These are phyloP conservation scores for Acestrorhynchus altus DNA, from an alignment of 2,797 vertebrate genomes.

Conservation along the genomic window DNA sequence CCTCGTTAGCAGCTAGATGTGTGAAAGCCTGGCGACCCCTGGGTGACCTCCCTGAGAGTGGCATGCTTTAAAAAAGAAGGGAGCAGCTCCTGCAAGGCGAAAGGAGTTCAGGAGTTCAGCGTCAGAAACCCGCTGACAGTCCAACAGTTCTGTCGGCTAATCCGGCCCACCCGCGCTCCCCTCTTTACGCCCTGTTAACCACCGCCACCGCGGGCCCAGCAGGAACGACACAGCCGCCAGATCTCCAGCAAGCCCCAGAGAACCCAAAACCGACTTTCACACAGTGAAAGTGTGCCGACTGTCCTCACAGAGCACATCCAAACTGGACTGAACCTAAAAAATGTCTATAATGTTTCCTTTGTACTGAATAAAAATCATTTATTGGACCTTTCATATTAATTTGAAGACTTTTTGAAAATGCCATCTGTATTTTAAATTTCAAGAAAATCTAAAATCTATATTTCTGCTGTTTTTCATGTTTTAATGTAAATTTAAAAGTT, in stretches of 20 bases:
- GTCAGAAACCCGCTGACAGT: slow-evolving; percentile 55
- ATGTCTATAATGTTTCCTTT: no score
- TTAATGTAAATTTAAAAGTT: no score
- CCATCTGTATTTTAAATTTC: no score
- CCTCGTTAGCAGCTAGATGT: slow-evolving; percentile 74
- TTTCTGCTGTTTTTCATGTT: no score
- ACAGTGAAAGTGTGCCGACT: slow-evolving; percentile 23
- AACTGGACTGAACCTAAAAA: slow-evolving; percentile 29
- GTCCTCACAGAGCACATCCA: slow-evolving; percentile 36
- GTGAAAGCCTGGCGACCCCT: slow-evolving; percentile 74
- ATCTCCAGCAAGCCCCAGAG: slow-evolving; percentile 38
- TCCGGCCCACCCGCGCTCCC: slow-evolving; percentile 47
- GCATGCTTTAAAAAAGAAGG: slow-evolving; percentile 64
- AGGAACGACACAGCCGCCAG: slow-evolving; percentile 38
- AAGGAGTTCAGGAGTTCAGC: slow-evolving; percentile 71
- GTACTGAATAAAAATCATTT: no score
- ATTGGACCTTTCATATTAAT: no score
- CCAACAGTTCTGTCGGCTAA: slow-evolving; percentile 56
- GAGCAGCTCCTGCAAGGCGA: slow-evolving; percentile 52
- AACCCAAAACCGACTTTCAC: background rate
- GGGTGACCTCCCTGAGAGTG: slow-evolving; percentile 68
- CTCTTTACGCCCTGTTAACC: slow-evolving; percentile 58
- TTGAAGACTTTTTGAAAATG: no score
- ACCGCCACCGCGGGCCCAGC: slow-evolving; percentile 44
- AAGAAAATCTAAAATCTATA: no score